These are phyloP conservation scores for Tribolium castaneum DNA, from an alignment of 1,140 invertebrate species.

Conservation along the genomic window DNA sequence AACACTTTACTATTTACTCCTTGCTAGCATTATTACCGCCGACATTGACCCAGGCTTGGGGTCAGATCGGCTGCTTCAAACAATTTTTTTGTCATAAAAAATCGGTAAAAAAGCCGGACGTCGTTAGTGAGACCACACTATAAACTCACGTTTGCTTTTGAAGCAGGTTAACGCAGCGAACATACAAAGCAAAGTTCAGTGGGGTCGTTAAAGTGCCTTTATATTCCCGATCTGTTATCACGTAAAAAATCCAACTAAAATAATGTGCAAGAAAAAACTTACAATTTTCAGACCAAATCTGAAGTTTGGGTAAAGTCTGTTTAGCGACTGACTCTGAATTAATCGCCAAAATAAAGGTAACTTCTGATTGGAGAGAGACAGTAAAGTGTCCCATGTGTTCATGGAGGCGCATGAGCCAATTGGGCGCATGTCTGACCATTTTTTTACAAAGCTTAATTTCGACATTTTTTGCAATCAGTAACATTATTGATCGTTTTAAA, in stretches of 20 bases:
- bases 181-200: neutral
- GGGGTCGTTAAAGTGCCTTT: neutral
- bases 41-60: neutral
- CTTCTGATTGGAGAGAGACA: neutral
- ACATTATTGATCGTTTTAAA: too few species aligned
- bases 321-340: neutral
- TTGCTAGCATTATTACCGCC: neutral
- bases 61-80: constrained; percentile 8
- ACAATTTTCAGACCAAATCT: neutral
- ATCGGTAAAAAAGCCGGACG: constrained; percentile 8
- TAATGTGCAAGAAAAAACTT: neutral
- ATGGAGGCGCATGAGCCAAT: neutral
- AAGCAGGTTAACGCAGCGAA: neutral
- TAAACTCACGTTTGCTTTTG: neutral
- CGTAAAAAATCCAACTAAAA: neutral
- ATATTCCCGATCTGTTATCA: neutral
- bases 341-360: neutral
- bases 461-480: too few species aligned
- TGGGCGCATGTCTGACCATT: neutral
- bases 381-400: neutral
- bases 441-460: too few species aligned
- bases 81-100: neutral
- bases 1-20: neutral
- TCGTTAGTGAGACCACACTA: constrained; percentile 6
- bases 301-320: neutral